phyloP scores from a whole-genome alignment of 1,140 invertebrate genomes.

The Leguminivora glycinivorella region DNA sequence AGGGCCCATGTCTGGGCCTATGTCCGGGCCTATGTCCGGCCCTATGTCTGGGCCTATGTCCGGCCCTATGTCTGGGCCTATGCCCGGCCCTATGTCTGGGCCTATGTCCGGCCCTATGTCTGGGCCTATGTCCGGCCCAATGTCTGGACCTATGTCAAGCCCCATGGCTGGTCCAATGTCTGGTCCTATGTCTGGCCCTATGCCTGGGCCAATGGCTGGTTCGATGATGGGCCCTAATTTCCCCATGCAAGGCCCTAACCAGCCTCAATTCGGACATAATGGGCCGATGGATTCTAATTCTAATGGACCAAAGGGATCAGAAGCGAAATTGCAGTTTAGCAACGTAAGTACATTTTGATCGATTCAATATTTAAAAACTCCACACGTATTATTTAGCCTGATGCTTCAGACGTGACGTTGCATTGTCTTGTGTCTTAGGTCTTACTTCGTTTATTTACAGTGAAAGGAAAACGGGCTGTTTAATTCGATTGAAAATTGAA shows the following conservation, averaged over 20 bases:
- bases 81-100: neutral
- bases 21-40: neutral
- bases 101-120: neutral
- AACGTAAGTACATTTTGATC: slow-evolving; percentile 7
- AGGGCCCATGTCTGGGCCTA: neutral
- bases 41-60: neutral
- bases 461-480: no score
- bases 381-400: no score
- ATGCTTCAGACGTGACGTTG: no score
- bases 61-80: neutral
- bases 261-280: neutral
- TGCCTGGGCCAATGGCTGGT: neutral
- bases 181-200: neutral
- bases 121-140: neutral
- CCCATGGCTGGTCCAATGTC: neutral
- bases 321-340: slow-evolving; percentile 9
- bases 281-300: neutral
- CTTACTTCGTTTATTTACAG: no score
- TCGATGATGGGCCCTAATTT: neutral
- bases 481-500: no score
- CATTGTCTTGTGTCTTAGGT: no score
- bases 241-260: neutral
- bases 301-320: neutral
- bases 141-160: neutral
- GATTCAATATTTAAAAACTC: no score